Evolutionary conservation across 2,113 vertebrate genomes (phyloP).

Genomic region (Ciconia maguari): DNA sequence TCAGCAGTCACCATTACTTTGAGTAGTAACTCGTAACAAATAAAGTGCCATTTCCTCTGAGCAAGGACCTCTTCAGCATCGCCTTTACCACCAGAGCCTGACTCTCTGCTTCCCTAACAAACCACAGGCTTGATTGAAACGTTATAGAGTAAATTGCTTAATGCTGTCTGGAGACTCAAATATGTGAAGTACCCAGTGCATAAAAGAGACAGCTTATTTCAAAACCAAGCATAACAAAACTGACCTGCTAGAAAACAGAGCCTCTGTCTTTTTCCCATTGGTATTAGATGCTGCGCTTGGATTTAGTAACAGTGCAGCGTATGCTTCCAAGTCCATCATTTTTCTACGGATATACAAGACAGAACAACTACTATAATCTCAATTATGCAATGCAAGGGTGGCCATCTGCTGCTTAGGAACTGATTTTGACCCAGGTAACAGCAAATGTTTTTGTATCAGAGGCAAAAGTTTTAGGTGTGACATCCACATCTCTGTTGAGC

Average conservation of each 20-base stretch:
- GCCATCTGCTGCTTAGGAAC: background rate
- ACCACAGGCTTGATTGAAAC: background rate
- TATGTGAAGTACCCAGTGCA: background rate
- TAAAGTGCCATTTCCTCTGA: background rate
- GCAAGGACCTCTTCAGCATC: background rate
- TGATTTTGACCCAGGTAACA: background rate
- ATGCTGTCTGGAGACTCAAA: slow-evolving; percentile 8
- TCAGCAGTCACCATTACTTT: background rate
- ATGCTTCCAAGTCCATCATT: background rate
- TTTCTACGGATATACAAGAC: background rate
- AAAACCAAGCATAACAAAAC: background rate
- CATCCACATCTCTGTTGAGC: background rate
- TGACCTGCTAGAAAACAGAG: background rate
- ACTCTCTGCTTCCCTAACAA: background rate
- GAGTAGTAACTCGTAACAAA: background rate
- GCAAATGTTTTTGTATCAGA: background rate
- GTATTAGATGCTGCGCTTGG: background rate
- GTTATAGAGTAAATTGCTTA: background rate
- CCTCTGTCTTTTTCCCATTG: background rate
- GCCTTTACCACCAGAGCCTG: background rate
- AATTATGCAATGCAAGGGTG: background rate
- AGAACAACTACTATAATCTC: background rate
- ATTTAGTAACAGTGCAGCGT: background rate
- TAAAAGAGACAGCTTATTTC: background rate
- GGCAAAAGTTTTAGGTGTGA: background rate